phyloP scores from a whole-genome alignment of 1,140 invertebrate species.

The Eubasilissa regina region DNA sequence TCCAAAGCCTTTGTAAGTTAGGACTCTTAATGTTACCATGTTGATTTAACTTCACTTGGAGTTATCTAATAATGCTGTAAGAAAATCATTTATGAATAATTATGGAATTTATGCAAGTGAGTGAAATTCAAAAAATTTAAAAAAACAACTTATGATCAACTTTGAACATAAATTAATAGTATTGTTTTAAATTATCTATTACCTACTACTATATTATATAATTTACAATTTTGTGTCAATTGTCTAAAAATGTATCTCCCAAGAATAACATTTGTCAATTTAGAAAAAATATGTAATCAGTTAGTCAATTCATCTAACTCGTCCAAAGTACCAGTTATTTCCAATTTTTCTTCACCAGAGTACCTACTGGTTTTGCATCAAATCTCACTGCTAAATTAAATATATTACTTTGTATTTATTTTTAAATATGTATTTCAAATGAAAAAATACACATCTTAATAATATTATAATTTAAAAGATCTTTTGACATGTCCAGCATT shows the following conservation, averaged over 20 bases:
- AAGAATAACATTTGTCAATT: constrained; percentile 30
- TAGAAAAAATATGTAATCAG: neutral
- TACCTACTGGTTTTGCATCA: too few relatives aligned
- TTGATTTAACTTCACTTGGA: constrained; percentile 43
- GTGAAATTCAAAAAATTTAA: constrained; percentile 7
- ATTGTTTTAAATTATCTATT: constrained; percentile 1
- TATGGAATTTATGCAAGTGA: constrained; percentile 1
- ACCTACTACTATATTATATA: neutral
- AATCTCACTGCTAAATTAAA: too few relatives aligned
- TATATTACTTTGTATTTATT: too few relatives aligned
- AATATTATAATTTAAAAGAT: too few relatives aligned
- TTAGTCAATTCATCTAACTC: constrained; percentile 15
- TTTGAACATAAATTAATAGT: neutral
- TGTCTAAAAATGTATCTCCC: constrained; percentile 21
- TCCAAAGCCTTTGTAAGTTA: constrained; percentile 61
- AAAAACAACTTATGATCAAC: neutral
- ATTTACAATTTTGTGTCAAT: constrained; percentile 20
- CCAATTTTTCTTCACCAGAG: too few relatives aligned
- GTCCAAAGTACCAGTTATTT: too few relatives aligned
- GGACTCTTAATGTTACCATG: constrained; percentile 56
- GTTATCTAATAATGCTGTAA: constrained; percentile 37
- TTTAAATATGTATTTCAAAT: too few relatives aligned
- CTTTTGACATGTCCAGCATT: too few relatives aligned
- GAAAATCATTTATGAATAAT: constrained; percentile 5
- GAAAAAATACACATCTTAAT: too few relatives aligned